Evolutionary conservation across 2,113 vertebrate genomes (phyloP).

Genomic region (Eonycteris spelaea): DNA sequence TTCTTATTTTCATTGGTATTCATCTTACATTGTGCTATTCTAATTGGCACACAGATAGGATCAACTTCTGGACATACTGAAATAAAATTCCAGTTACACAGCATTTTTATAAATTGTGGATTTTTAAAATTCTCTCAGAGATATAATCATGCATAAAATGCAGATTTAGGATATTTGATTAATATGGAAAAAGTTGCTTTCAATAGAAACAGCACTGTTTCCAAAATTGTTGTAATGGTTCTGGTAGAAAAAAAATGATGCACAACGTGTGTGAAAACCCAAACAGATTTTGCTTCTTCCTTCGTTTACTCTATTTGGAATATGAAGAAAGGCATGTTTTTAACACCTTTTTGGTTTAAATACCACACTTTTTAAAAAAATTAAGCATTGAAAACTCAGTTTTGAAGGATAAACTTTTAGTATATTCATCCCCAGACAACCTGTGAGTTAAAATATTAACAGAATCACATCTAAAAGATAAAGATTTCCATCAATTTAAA

Average conservation of each 20-base stretch:
- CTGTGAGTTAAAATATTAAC: constrained; percentile 11
- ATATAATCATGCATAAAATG: neutral
- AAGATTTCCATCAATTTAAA: constrained; percentile 27
- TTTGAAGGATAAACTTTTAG: neutral
- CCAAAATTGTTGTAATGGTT: neutral
- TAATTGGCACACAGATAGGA: neutral
- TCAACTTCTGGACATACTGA: neutral
- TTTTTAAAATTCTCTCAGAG: neutral
- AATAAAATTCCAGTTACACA: neutral
- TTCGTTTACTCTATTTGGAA: constrained; percentile 43
- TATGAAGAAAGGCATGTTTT: constrained; percentile 18
- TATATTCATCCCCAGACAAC: neutral
- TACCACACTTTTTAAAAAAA: constrained; percentile 13
- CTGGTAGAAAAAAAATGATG: neutral
- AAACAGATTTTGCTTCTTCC: constrained; percentile 46
- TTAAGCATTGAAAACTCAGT: neutral
- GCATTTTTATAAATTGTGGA: neutral
- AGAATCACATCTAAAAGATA: constrained; percentile 6
- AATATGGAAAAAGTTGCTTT: constrained; percentile 7
- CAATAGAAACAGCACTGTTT: constrained; percentile 6
- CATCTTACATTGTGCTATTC: neutral
- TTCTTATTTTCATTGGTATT: neutral
- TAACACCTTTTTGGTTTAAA: constrained; percentile 41
- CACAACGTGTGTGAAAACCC: neutral
- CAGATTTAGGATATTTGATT: neutral